These are phyloP conservation scores for Melitaea athalia DNA, from an alignment of 2,888 invertebrate genomes.

Conservation along the genomic window DNA sequence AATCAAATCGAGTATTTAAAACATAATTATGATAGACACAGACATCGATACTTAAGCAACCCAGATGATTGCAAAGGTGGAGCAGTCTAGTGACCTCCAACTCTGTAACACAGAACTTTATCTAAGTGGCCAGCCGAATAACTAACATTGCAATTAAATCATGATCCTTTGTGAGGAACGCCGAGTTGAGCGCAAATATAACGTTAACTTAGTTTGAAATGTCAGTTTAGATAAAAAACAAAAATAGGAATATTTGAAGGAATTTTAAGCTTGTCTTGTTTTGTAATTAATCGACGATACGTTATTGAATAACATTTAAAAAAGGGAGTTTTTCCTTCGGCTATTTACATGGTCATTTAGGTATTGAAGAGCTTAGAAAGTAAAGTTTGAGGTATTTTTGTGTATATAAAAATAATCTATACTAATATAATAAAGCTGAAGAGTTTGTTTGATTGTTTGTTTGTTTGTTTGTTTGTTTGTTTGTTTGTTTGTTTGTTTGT, in stretches of 20 bases:
- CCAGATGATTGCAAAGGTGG: conserved; percentile 47
- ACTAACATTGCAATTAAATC: conserved; percentile 64
- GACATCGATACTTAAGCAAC: conserved; percentile 9
- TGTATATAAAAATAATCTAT: no score
- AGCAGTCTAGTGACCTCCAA: conserved; percentile 61
- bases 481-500: no score
- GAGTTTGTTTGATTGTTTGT: no score
- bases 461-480: no score
- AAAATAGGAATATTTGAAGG: neutral
- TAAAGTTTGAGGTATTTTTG: no score
- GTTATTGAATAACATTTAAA: no score
- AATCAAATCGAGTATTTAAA: neutral
- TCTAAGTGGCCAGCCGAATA: conserved; percentile 56
- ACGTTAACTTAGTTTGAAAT: conserved; percentile 12
- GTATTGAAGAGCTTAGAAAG: no score
- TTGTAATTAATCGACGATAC: neutral
- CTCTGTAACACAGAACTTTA: conserved; percentile 54
- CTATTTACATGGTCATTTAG: no score
- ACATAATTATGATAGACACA: neutral
- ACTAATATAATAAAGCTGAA: no score
- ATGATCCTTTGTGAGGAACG: conserved; percentile 51
- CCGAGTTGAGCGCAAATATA: conserved; percentile 25
- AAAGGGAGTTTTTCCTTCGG: no score
- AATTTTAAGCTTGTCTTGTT: neutral
- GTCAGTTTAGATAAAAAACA: conserved; percentile 5